Conservation (phyloP, 37 sponge, comb jelly and placozoan species). For the Ephydatia muelleri region DNA sequence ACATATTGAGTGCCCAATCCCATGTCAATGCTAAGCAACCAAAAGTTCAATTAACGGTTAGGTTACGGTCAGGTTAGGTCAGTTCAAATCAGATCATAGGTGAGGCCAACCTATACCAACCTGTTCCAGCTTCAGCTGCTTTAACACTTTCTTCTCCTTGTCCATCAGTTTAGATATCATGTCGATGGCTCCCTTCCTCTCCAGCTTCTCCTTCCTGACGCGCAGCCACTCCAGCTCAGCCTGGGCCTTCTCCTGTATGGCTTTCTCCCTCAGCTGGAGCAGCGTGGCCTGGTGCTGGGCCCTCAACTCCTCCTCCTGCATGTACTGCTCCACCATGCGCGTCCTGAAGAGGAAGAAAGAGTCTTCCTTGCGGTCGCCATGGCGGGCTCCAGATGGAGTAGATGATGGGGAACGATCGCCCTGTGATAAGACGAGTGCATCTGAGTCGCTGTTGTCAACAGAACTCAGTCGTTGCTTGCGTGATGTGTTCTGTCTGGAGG, state of each 20-base stretch:
- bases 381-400: constrained; percentile 8
- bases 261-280: constrained; percentile 83
- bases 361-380: constrained; percentile 11
- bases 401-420: neutral
- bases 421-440: constrained; percentile 2
- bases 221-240: constrained; percentile 76
- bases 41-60: no score
- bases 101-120: constrained; percentile 8
- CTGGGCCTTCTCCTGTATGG: constrained; percentile 65
- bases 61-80: no score
- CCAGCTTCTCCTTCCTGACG: constrained; percentile 49
- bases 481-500: neutral
- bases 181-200: constrained; percentile 84
- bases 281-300: constrained; percentile 78
- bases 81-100: no score
- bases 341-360: constrained; percentile 63
- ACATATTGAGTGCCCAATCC: no score
- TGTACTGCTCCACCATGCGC: constrained; percentile 69
- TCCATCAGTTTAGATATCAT: constrained; percentile 79
- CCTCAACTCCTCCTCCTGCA: constrained; percentile 79
- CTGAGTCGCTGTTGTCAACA: neutral
- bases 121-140: constrained; percentile 68
- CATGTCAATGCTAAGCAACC: no score
- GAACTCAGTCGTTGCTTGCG: neutral
- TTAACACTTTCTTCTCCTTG: constrained; percentile 68